Conservation (phyloP, 1,140 invertebrate species). For the Meloidogyne floridensis region DNA sequence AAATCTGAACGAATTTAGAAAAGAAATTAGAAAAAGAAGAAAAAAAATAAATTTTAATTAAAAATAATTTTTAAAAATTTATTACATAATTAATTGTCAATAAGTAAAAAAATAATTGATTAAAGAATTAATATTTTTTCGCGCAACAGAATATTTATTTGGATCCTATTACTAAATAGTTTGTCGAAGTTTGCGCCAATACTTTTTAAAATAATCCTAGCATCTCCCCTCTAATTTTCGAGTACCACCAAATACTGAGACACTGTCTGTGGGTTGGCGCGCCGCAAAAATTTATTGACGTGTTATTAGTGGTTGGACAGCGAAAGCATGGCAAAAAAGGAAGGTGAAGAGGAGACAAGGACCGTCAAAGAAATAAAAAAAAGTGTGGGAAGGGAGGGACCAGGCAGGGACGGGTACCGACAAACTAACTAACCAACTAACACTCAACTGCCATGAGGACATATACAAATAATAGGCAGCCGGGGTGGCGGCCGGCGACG, state of each 20-base stretch:
- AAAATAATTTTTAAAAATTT: no score
- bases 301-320: conserved; percentile 18
- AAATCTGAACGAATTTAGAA: no score
- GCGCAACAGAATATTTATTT: not conserved
- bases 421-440: not conserved
- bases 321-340: conserved; percentile 1
- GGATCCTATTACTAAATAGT: not conserved
- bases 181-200: not conserved
- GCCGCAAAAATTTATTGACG: conserved; percentile 22
- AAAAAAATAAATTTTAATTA: no score
- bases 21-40: no score
- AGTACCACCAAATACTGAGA: conserved; percentile 18
- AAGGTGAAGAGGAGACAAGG: conserved; percentile 1
- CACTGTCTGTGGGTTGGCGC: conserved; percentile 17
- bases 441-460: not conserved
- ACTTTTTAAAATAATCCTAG: conserved; percentile 18
- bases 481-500: not conserved
- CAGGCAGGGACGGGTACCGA: not conserved
- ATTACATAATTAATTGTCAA: no score
- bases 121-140: no score
- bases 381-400: conserved; percentile 1
- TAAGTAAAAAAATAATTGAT: no score
- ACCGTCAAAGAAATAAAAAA: not conserved
- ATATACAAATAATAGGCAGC: not conserved
- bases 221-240: not conserved